phyloP scores from a whole-genome alignment of 2,888 invertebrate species.

The Vesta saturnalis region DNA sequence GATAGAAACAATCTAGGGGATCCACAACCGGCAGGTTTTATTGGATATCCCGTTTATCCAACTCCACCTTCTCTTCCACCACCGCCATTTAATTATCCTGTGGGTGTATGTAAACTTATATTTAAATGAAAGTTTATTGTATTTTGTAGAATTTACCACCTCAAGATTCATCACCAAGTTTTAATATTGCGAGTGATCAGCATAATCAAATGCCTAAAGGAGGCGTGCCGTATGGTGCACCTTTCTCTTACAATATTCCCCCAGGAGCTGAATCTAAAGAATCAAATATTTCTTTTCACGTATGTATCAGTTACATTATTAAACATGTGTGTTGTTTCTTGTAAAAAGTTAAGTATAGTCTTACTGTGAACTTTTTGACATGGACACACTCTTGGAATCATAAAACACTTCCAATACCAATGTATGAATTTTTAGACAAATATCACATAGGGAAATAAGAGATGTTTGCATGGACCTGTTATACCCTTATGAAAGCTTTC shows the following conservation, averaged over 20 bases:
- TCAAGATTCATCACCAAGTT: conserved; percentile 29
- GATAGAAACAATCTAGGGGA: conserved; percentile 70
- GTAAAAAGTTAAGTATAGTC: too few relatives aligned
- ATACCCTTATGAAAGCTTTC: too few relatives aligned
- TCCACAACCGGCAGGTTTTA: conserved; percentile 82
- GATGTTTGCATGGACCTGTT: too few relatives aligned
- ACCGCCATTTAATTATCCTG: conserved; percentile 76
- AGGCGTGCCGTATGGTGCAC: conserved; percentile 56
- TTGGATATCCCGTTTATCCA: conserved; percentile 83
- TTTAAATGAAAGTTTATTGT: too few relatives aligned
- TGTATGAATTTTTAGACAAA: too few relatives aligned
- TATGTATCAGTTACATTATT: conserved; percentile 46
- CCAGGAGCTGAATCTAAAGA: conserved; percentile 70
- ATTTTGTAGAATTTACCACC: conserved; percentile 26
- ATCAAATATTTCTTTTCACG: conserved; percentile 70
- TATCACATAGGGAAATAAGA: too few relatives aligned
- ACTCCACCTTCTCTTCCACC: conserved; percentile 73
- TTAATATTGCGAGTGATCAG: conserved; percentile 34
- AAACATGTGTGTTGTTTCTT: too few relatives aligned
- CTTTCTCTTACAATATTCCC: conserved; percentile 76
- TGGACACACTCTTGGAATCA: too few relatives aligned
- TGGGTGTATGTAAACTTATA: conserved; percentile 55
- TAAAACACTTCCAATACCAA: too few relatives aligned
- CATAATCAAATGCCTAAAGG: conserved; percentile 49
- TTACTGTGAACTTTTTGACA: too few relatives aligned